Evolutionary conservation across 2,888 invertebrate species (phyloP).

Genomic region (Cheilosia vulpina): DNA sequence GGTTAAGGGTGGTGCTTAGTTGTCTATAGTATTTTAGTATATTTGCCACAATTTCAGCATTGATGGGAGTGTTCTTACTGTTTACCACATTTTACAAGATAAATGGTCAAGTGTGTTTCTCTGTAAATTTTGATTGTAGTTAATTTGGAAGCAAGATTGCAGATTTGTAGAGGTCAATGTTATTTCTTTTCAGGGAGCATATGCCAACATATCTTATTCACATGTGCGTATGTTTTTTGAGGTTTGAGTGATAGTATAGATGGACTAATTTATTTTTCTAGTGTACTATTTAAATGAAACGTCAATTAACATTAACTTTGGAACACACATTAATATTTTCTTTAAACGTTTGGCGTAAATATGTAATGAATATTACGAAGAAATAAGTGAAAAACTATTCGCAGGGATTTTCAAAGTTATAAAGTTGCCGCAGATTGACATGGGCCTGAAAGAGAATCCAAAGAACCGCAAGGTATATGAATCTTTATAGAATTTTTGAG

Average conservation of each 20-base stretch:
- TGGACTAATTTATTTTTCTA: too few relatives aligned
- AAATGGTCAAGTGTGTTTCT: slow-evolving; percentile 66
- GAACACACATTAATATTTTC: too few relatives aligned
- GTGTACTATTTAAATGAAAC: too few relatives aligned
- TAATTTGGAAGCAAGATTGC: slow-evolving; percentile 59
- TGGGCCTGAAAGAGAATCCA: too few relatives aligned
- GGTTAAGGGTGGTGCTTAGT: slow-evolving; percentile 54
- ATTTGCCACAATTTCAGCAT: slow-evolving; percentile 56
- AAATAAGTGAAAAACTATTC: too few relatives aligned
- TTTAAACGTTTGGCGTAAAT: too few relatives aligned
- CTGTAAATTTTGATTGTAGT: slow-evolving; percentile 65
- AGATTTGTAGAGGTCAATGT: slow-evolving; percentile 48
- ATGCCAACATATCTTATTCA: background rate
- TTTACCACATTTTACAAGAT: slow-evolving; percentile 57
- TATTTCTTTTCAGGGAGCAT: slow-evolving; percentile 24
- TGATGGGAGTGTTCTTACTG: slow-evolving; percentile 61
- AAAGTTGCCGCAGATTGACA: too few relatives aligned
- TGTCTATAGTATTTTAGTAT: slow-evolving; percentile 62
- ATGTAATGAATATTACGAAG: too few relatives aligned
- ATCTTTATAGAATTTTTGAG: too few relatives aligned
- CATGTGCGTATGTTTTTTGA: background rate
- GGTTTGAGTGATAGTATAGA: background rate
- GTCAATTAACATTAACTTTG: too few relatives aligned
- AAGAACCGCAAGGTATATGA: too few relatives aligned
- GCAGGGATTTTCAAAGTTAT: too few relatives aligned